These are phyloP conservation scores for Rissa tridactyla DNA, from an alignment of 2,113 vertebrate species.

Conservation along the genomic window DNA sequence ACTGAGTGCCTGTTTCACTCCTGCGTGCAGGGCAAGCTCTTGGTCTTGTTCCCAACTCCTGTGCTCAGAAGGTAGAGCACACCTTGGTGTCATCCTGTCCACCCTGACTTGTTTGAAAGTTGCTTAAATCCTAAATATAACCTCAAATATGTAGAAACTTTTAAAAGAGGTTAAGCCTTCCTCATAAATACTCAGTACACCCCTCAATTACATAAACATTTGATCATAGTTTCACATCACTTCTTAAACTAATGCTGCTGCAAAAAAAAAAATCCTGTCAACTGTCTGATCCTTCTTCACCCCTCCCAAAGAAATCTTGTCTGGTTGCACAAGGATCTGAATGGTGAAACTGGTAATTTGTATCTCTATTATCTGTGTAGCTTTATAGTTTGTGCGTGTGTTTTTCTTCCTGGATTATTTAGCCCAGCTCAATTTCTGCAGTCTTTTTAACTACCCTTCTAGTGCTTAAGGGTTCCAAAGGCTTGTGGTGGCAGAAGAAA, in stretches of 20 bases:
- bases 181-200: not conserved
- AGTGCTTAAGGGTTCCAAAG: not conserved
- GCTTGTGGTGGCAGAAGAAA: not conserved
- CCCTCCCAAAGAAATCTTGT: not conserved
- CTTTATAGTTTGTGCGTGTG: not conserved
- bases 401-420: not conserved
- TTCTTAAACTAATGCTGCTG: not conserved
- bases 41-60: not conserved
- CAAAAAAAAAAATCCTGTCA: not conserved
- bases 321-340: not conserved
- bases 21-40: not conserved
- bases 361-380: not conserved
- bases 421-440: not conserved
- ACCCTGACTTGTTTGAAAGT: not conserved
- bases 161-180: not conserved
- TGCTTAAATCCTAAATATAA: not conserved
- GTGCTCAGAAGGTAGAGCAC: not conserved
- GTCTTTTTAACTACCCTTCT: not conserved
- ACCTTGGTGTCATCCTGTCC: not conserved
- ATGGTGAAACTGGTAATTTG: not conserved
- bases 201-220: not conserved
- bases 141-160: not conserved
- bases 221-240: not conserved
- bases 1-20: not conserved
- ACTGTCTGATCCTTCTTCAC: not conserved